Evolutionary conservation across 2,113 vertebrate genomes (phyloP), one percentile per base, ranked within the genome.

Genomic region (Junco hyemalis): DNA sequence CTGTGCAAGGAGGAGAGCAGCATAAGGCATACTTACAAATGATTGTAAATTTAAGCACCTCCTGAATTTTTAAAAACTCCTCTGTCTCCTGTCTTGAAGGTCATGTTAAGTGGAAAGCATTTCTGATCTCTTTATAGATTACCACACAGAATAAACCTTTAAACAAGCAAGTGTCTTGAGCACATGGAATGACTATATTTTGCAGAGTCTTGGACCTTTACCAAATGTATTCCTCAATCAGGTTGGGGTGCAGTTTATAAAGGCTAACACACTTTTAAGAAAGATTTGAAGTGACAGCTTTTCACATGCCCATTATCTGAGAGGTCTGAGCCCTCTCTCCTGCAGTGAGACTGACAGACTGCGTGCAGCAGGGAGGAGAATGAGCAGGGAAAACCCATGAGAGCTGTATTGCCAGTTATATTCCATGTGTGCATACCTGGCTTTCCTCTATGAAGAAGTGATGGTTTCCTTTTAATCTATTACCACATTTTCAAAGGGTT

Each of bases 141-240:
- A 66, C 73, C 51, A 92, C 51, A 65, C 42, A 70, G 22, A 80
- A n/a, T 42, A 93, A 77, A 77, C 23, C 61, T 96, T 77, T 92
- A 95, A 95, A 91, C 73, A 93, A 42, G 61, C 5, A 31, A 73
- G 78, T 71, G 38, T 71, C 35, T 89, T 69, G 83, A 92, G 84
- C 77, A 81, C 76, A 23, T 26, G 81, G 70, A 64, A 47, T 90
- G 63, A 53, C 26, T 54, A 2, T 61, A 64, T 94, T 95, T 88
- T 85, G 57, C 78, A 95, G 85, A 96, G 76, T 85, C 72, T 90
- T 96, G 95, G 88, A 89, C 79, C 71, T 78, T 92, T 86, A 88
- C 85, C 71, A 93, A 92, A 83, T 77, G 35, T 79, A 94, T 95
- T 96, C 91, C 82, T 90, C 91, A 17, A 19, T 88, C 81, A 63